Percentiles rank a stretch among this genome's conserved stretches.
phyloP scores from a whole-genome alignment of 2,797 vertebrate species.

The Oreonectes daqikongensis region DNA sequence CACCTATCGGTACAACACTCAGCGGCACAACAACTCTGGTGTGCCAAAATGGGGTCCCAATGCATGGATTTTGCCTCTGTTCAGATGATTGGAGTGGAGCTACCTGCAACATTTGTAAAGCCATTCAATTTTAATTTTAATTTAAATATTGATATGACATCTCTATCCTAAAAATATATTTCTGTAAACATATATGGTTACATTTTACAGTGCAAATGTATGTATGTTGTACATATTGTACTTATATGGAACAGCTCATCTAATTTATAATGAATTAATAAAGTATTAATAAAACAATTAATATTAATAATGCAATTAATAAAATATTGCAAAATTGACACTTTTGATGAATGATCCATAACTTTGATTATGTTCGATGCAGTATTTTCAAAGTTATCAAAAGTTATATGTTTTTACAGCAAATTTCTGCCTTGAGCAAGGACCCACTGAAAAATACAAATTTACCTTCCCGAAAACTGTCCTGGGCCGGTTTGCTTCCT shows the following conservation, averaged over 20 bases:
- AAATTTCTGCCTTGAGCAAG: background rate
- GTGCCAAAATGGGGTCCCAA: background rate
- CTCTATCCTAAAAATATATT: background rate
- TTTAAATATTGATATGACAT: too few species aligned
- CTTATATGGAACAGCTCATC: background rate
- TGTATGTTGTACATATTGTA: background rate
- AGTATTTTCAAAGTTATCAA: background rate
- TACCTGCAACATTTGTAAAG: constrained; percentile 5
- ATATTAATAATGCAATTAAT: too few species aligned
- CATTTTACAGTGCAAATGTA: background rate
- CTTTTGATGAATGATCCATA: background rate
- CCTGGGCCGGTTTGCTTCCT: constrained; percentile 26
- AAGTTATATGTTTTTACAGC: background rate
- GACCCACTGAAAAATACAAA: rapidly evolving
- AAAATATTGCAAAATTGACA: background rate
- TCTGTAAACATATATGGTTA: background rate
- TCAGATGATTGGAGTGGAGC: background rate
- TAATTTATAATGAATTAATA: too few species aligned
- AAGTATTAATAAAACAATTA: too few species aligned
- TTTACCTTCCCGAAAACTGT: constrained; percentile 10
- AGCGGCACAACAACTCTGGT: too few species aligned
- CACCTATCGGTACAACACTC: too few species aligned
- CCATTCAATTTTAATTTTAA: background rate
- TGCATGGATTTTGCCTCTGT: constrained; percentile 1
- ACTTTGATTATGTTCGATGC: background rate